Percentiles rank a stretch among this genome's conserved stretches.
Conservation (phyloP, 2,797 vertebrate species). For the Sphenopsis melanotis region DNA sequence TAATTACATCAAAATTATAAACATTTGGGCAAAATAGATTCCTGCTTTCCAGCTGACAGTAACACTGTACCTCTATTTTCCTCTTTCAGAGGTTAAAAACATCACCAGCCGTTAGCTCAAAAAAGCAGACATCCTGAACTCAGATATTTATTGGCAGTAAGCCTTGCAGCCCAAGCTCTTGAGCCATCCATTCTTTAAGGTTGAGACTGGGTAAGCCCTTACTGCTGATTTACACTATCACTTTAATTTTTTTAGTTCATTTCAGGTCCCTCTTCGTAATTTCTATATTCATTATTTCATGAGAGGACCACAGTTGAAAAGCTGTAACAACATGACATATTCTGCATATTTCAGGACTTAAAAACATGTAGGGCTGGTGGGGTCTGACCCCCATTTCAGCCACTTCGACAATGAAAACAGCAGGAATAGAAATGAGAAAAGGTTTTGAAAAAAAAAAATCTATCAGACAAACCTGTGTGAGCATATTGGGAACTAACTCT, state of each 20-base stretch:
- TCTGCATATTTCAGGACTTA: background rate
- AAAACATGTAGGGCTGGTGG: background rate
- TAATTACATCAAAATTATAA: background rate
- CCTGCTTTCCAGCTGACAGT: background rate
- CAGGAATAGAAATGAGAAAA: background rate
- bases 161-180: background rate
- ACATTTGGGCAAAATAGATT: background rate
- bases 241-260: background rate
- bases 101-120: background rate
- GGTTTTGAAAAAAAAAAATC: background rate
- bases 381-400: background rate
- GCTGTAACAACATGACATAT: background rate
- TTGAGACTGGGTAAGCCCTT: background rate
- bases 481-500: background rate
- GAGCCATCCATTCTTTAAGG: background rate
- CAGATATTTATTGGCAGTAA: background rate
- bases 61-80: background rate
- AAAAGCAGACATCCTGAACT: background rate
- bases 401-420: background rate
- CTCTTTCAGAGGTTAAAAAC: background rate
- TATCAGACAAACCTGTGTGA: background rate
- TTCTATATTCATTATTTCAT: background rate
- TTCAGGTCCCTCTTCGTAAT: background rate
- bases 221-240: background rate
- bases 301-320: background rate